Base-by-base conservation (phyloP, 2,888 invertebrate species). In the Erebia aethiops region DNA sequence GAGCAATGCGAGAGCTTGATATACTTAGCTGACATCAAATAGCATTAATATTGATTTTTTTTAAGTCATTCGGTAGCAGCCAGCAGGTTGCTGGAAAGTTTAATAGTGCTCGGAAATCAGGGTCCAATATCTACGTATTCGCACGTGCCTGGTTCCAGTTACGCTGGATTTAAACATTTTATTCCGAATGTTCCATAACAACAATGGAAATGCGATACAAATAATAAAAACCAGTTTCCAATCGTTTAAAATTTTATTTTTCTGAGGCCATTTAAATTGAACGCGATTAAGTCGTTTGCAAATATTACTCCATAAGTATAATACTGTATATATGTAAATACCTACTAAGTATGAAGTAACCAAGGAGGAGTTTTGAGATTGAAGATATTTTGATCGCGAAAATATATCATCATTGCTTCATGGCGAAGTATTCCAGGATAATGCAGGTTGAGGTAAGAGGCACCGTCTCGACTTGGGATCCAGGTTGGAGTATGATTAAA, bases 91-190 rank as follows among this genome's bases (percentile, higher is more conserved):
- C 21, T 60, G 41, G 62, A 43, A 61, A 41, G 61, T 18, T n/a
- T 16, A 10, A 11, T 49, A 46, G 41, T 1, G 16, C 1, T 49
- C 21, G 18, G 8, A 4, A 21, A 2, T 26, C 26, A 26, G 26
- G 18, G 11, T 16, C 49, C 46, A n/a, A 49, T 46, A 35, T 35
- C 35, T 35, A 49, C 13, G 56, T 57, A 46, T 21, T 64, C 70
- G 67, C 83, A 79, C 87, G 88, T 88, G 88, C 80, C 71, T 72
- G 67, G 67, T 74, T 72, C 77, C 71, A 80, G 83, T 81, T 81
- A 84, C 76, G 85, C 79, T 76, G 77, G 78, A 84, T 88, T 88
- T 80, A 82, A 81, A 82, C 80, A 80, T 77, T 81, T 80, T 78
- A 71, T 68, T 74, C 70, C 70, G 57, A 69, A 69, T 69, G 35